phyloP scores from a whole-genome alignment of 2,888 invertebrate genomes.

The Conops quadrifasciatus region DNA sequence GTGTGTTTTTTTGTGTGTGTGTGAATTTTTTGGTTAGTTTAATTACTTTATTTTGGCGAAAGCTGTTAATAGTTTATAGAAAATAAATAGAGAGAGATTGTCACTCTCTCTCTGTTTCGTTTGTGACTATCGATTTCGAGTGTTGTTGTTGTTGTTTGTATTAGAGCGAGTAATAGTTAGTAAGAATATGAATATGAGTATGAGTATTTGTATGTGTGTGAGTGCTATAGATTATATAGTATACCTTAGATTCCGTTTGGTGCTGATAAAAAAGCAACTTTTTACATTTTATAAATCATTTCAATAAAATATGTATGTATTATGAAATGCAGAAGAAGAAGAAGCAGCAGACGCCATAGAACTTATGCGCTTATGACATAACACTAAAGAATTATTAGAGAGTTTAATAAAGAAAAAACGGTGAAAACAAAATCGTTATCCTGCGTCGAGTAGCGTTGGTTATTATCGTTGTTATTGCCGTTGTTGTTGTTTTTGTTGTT shows the following conservation, averaged over 20 bases:
- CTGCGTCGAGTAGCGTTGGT: conserved; percentile 17
- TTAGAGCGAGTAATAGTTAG: background rate
- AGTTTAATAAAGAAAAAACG: background rate
- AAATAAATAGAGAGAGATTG: background rate
- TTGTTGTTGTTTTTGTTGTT: background rate
- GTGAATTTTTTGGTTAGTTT: background rate
- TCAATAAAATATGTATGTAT: no score
- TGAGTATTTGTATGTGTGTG: background rate
- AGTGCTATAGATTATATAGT: background rate
- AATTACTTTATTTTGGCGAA: conserved; percentile 3
- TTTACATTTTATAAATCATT: background rate
- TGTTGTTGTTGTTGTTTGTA: conserved; percentile 11
- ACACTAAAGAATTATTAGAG: background rate
- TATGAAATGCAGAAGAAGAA: background rate
- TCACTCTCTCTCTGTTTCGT: background rate
- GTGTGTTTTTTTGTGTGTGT: background rate
- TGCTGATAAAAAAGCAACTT: background rate
- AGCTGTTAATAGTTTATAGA: conserved; percentile 7
- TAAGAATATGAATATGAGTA: background rate
- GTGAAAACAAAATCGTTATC: conserved; percentile 23
- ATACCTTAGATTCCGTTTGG: conserved; percentile 3
- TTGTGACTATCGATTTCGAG: conserved; percentile 21
- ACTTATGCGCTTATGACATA: conserved; percentile 12
- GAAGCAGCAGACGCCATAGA: no score
- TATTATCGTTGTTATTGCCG: background rate